These are phyloP conservation scores for Diorhabda sublineata DNA, from an alignment of 1,140 invertebrate genomes.

Conservation along the genomic window DNA sequence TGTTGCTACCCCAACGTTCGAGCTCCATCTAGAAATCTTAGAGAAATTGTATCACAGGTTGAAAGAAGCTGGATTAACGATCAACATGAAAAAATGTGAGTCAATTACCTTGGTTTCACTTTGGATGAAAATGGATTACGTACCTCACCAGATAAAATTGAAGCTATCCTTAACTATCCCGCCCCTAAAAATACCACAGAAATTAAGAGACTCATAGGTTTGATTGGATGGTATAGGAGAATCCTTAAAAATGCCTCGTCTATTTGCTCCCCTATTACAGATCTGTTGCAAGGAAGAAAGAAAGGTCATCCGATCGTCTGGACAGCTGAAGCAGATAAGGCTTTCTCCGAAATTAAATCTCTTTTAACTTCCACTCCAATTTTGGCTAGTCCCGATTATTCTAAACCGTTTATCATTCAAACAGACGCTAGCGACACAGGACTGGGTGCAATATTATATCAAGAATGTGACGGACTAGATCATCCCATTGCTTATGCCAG, in stretches of 20 bases:
- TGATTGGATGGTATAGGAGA: conserved; percentile 20
- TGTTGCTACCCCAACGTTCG: conserved; percentile 22
- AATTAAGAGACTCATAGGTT: conserved; percentile 17
- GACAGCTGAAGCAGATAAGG: conserved; percentile 6
- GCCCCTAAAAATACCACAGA: conserved; percentile 30
- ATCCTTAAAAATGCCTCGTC: conserved; percentile 15
- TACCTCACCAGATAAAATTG: conserved; percentile 12
- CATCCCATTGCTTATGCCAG: conserved; percentile 36
- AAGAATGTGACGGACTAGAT: conserved; percentile 27
- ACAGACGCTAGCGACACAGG: conserved; percentile 33
- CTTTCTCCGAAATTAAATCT: conserved; percentile 9
- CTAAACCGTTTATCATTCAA: conserved; percentile 15
- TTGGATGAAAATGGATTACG: conserved; percentile 10
- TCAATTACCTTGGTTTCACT: conserved; percentile 19
- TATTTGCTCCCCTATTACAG: conserved; percentile 23
- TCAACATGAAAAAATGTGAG: conserved; percentile 12
- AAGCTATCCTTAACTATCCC: conserved; percentile 40
- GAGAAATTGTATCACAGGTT: conserved; percentile 4
- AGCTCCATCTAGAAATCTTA: conserved; percentile 19
- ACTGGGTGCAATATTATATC: conserved; percentile 29
- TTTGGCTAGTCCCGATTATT: conserved; percentile 22
- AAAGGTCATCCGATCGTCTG: conserved; percentile 6
- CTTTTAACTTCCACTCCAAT: conserved; percentile 13
- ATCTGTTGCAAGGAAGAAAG: conserved; percentile 30
- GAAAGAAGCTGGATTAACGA: not conserved